Base-by-base conservation (phyloP, 2,113 vertebrate species). In the Girardinichthys multiradiatus region DNA sequence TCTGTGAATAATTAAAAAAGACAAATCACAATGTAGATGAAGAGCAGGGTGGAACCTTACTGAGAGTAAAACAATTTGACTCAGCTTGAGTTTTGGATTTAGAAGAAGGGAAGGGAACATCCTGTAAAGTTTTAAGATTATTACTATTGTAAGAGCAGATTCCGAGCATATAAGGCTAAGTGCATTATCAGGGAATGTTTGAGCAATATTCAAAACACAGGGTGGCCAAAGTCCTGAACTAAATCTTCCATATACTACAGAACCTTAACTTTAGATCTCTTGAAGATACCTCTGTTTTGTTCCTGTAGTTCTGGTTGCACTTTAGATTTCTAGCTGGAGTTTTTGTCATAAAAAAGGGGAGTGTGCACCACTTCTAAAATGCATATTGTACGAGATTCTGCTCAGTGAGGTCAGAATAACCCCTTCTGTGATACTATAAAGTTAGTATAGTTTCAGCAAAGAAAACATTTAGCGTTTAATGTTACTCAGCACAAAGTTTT, bases 41-140 rank as follows among this genome's bases (percentile, higher is more conserved):
- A 11, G 60, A 65, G 74, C 31, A 2, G 68, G 24, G 28, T 24
- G 28, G 65, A 37, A 28, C 72, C 70, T 70, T 10, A 26, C 75
- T 61, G 77, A 70, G 70, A 37, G 62, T 54, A 67, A 72, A 83
- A 85, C 77, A 65, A 54, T 70, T 58, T 24, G 28, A 45, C 74
- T 54, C 70, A 77, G 70, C 65, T 69, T 74, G 80, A 14, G 39
- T 27, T 35, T 77, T 61, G 35, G 59, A 73, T 72, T 45, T 30
- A 29, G 70, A 39, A 75, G 57, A 63, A 64, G 31, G 58, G 35
- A 33, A 15, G 27, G 17, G 64, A 58, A 7, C 57, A 65, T 57
- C 27, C 29, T 74, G 74, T 51, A 15, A 39, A 33, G 42, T 74
- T 64, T 84, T 64, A 81, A 81, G 68, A 86, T 71, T 57, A 64